These are phyloP conservation scores for zebrafish (Danio rerio) DNA, from an alignment of 2,113 vertebrate species.

Conservation along the genomic window GRCz12tu NC_133180.1:24940001-24940500, in stretches of 20 bases:
- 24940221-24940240: slow-evolving; percentile 88
- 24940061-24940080: not conserved
- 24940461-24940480: no score
- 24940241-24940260: slow-evolving; percentile 78
- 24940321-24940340: no score
- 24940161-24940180: slow-evolving; percentile 89
- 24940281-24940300: not conserved
- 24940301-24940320: not conserved
- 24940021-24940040: not conserved
- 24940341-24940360: no score
- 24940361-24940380: no score
- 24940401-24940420: no score
- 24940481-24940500: no score
- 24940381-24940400: no score
- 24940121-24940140: slow-evolving; percentile 73
- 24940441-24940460: no score
- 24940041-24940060: not conserved
- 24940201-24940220: slow-evolving; percentile 90
- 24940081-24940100: not conserved
- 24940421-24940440: no score
- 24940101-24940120: slow-evolving; percentile 15
- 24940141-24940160: slow-evolving; percentile 71
- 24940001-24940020: not conserved
- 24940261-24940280: not conserved
- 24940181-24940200: slow-evolving; percentile 85